A percentile compares a stretch with the other conserved stretches of the same genome.
Evolutionary conservation across 2,113 vertebrate species (phyloP).

Genomic region (Psilopogon haemacephalus): DNA sequence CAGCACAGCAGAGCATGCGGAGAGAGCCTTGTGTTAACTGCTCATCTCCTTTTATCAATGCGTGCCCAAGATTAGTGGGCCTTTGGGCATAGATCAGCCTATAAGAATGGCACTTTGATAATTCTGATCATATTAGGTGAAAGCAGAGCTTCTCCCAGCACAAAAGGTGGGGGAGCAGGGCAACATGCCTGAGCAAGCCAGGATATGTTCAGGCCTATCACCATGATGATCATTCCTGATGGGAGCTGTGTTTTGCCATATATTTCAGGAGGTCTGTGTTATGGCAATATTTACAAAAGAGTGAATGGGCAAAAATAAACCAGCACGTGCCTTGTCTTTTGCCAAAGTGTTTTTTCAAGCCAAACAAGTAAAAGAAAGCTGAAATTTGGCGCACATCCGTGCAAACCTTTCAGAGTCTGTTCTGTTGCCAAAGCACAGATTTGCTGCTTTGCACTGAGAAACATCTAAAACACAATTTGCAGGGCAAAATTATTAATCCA

Average conservation of each 20-base stretch:
- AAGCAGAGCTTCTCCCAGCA: too few relatives aligned
- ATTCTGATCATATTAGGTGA: too few relatives aligned
- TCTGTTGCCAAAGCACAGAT: neutral
- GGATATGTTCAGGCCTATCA: too few relatives aligned
- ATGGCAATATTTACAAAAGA: neutral
- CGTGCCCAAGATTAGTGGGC: too few relatives aligned
- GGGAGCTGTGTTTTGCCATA: neutral
- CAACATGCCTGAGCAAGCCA: too few relatives aligned
- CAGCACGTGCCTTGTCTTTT: neutral
- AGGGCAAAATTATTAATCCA: neutral
- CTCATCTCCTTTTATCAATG: too few relatives aligned
- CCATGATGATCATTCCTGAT: too few relatives aligned
- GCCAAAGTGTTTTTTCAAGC: neutral
- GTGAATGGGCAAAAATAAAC: neutral
- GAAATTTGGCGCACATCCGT: neutral
- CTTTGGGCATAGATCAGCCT: too few relatives aligned
- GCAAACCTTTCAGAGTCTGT: neutral
- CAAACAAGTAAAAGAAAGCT: neutral
- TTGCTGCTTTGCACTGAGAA: neutral
- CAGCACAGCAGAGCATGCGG: too few relatives aligned
- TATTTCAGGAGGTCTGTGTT: neutral
- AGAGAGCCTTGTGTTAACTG: too few relatives aligned
- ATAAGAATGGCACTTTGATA: too few relatives aligned
- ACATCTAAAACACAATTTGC: neutral
- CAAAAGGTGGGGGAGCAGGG: too few relatives aligned